Base-by-base conservation (phyloP, 2,888 invertebrate genomes). In the Nephrotoma appendiculata region DNA sequence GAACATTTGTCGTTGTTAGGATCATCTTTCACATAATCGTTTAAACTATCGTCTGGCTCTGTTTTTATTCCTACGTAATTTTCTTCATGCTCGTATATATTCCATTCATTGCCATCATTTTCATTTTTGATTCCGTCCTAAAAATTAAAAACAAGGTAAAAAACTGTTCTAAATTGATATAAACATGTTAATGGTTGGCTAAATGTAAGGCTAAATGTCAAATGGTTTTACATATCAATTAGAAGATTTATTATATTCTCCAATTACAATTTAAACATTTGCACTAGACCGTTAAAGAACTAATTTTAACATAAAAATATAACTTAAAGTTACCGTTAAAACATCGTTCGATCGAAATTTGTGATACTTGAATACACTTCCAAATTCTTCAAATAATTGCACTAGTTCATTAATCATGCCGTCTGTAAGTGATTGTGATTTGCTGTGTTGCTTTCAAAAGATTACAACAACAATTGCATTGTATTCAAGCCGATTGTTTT, bases 321-420 rank as follows among this genome's bases (percentile, higher is more conserved):
- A 84, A 84, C n/a, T 42, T 15, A n/a, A 42, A 84, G 42, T 42
- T 43, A 41, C 43, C 84, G 6, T 42, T 84, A 84, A 42, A 41
- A n/a, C 15, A 42, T 84, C 41, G 3, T 84, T 84, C 15, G 41
- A 42, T 2, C 71, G 84, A 42, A 12, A 42, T 6, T 84, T 84
- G 12, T 84, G 41, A 9, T 84, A 41, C 43, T 15, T 84, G n/a
- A 85, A 85, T 19, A 85, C 44, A 45, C 85, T 85, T 0, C 85
- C 85, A 85, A 85, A 85, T 85, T 85, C 85, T 44, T 85, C 85
- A 45, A 85, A 85, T 44, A 42, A 85, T 44, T 85, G 42, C 43
- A 85, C 85, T 85, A 85, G 11, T 19, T 85, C 85, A 19, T 44
- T 19, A 44, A 85, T 85, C 1, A 85, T 19, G 44, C 19, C 31